These are phyloP conservation scores for Perognathus longimembris DNA, from an alignment of 2,113 vertebrate species.

Conservation along the genomic window DNA sequence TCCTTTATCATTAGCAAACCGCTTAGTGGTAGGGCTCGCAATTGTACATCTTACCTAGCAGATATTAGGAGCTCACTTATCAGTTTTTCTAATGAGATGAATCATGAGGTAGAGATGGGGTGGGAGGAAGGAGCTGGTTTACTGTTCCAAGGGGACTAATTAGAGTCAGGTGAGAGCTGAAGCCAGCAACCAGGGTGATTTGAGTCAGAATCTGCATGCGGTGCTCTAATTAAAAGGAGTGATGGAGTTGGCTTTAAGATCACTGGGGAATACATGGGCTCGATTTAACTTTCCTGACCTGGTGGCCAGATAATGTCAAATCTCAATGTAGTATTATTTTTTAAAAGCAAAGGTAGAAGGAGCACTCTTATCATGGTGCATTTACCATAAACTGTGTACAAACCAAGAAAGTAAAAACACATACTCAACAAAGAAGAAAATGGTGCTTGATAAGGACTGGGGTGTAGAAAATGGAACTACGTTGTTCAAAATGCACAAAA, in stretches of 20 bases:
- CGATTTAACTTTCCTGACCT: conserved; percentile 88
- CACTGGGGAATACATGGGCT: conserved; percentile 85
- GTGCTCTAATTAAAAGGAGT: conserved; percentile 96
- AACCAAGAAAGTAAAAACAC: conserved; percentile 2
- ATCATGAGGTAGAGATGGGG: conserved; percentile 85
- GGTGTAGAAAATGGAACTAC: background rate
- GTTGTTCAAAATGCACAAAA: background rate
- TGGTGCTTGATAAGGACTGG: background rate
- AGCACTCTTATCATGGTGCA: background rate
- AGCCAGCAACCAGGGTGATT: conserved; percentile 92
- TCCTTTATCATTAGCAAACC: conserved; percentile 81
- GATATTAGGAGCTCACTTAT: conserved; percentile 90
- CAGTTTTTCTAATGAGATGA: conserved; percentile 93
- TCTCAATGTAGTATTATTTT: conserved; percentile 29
- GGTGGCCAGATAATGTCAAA: conserved; percentile 81
- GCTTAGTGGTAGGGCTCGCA: conserved; percentile 74
- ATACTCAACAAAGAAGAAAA: background rate
- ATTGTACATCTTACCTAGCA: conserved; percentile 77
- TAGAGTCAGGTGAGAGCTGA: conserved; percentile 93
- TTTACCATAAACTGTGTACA: background rate
- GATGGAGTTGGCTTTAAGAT: conserved; percentile 94
- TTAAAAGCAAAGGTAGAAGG: conserved; percentile 35
- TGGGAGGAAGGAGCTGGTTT: conserved; percentile 89
- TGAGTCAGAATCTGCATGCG: conserved; percentile 90
- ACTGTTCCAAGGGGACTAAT: conserved; percentile 97